These are phyloP conservation scores for Drosophila barbarae DNA, from an alignment of 2,888 invertebrate genomes.

Conservation along the genomic window DNA sequence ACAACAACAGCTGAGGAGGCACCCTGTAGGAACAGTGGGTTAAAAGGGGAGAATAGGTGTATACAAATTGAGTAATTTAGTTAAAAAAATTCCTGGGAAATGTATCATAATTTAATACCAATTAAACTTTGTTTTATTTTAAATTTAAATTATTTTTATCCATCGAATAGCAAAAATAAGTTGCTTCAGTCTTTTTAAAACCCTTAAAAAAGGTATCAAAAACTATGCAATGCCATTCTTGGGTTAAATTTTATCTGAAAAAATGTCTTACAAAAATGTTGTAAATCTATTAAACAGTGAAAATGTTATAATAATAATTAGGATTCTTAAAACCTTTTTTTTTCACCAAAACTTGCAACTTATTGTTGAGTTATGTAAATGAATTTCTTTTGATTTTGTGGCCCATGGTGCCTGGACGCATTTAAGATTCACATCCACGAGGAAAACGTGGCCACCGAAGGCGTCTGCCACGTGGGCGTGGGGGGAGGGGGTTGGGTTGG, in stretches of 20 bases:
- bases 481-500: constrained; percentile 2
- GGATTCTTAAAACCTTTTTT: too few species aligned
- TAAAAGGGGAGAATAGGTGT: not conserved
- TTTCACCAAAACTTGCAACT: not conserved
- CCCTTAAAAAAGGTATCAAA: not conserved
- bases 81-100: not conserved
- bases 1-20: constrained; percentile 1
- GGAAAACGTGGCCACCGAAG: constrained; percentile 38
- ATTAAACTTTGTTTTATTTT: too few species aligned
- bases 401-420: constrained; percentile 29
- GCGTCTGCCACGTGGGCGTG: constrained; percentile 29
- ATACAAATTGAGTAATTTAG: not conserved
- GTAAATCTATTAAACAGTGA: too few species aligned
- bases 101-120: not conserved
- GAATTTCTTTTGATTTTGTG: not conserved
- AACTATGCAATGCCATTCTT: not conserved
- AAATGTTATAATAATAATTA: too few species aligned
- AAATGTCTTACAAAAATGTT: too few species aligned
- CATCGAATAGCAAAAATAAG: too few species aligned
- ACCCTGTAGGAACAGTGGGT: constrained; percentile 12
- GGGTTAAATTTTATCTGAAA: too few species aligned
- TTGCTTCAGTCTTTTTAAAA: not conserved
- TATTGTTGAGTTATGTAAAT: constrained; percentile 5
- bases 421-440: constrained; percentile 29
- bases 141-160: not conserved